Evolutionary conservation across 2,113 vertebrate species (phyloP), one percentile per base, ranked within the genome.

Genomic region (Psettodes erumei): DNA sequence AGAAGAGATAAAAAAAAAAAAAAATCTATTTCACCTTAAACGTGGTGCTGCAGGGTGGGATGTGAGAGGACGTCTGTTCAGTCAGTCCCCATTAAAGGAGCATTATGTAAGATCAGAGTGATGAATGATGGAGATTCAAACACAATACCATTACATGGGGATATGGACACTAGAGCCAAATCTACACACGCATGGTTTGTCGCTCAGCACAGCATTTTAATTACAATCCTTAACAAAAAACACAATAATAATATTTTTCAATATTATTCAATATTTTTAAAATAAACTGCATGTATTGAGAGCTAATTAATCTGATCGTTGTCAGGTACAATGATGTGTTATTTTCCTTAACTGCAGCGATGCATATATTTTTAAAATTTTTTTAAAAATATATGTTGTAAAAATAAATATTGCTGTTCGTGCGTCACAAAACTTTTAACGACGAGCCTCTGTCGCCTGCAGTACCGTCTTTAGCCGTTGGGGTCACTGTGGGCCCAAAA

Each of bases 21-120:
- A 73, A 70, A 25, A 73, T 58, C 65, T 73, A 80, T 86, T 86
- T 85, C 70, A 66, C 73, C 79, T 87, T 79, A 85, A 83, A 85
- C 59, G 77, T 81, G 73, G 13, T 28, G 76, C 63, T 84, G 81
- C 77, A 50, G 64, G 21, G 63, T 56, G 78, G n/a, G 58, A 75
- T 66, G 54, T 68, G 65, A 75, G 66, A 75, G 77, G 66, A 60
- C 79, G 63, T 63, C 62, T 45, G 72, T 30, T 58, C 67, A 67
- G 32, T 68, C 66, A 73, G 75, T 40, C 67, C 30, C 70, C 78
- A 79, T 79, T 77, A 77, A 75, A 88, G 75, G 60, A 83, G n/a
- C 71, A 81, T 76, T 67, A 73, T 35, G 63, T 76, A 67, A 68
- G 74, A 65, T 81, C 60, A 54, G 51, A 9, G 45, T 27, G 38